phyloP scores from a whole-genome alignment of 2,888 invertebrate species.

The Hoplodrina blanda region DNA sequence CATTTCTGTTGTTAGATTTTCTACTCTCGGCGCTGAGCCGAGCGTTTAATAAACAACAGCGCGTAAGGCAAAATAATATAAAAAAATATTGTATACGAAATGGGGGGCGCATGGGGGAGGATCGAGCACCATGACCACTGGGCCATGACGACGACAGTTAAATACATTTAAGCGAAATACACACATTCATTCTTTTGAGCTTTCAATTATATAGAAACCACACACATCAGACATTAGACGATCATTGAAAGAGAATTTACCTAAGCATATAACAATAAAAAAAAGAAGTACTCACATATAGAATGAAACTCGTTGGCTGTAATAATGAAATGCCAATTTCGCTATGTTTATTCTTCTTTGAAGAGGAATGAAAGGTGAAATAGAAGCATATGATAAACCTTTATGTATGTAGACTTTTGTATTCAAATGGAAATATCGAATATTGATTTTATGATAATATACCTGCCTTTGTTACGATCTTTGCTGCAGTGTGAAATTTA shows the following conservation, averaged over 20 bases:
- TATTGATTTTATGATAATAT: conserved; percentile 78
- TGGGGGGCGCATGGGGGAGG: too few relatives aligned
- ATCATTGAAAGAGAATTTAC: conserved; percentile 29
- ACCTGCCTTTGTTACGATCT: conserved; percentile 38
- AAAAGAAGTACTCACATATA: conserved; percentile 50
- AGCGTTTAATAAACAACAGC: too few relatives aligned
- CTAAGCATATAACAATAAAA: conserved; percentile 4
- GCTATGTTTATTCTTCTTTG: conserved; percentile 71
- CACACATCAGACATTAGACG: conserved; percentile 12
- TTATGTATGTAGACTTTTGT: conserved; percentile 60
- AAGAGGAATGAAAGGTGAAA: conserved; percentile 71
- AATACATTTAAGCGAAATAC: conserved; percentile 1
- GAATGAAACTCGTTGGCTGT: conserved; percentile 55
- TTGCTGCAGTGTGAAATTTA: conserved; percentile 19
- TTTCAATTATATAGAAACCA: conserved; percentile 32
- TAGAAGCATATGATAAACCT: conserved; percentile 52
- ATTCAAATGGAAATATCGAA: conserved; percentile 73
- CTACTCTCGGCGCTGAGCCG: too few relatives aligned
- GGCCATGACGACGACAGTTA: too few relatives aligned
- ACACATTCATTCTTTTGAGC: neutral
- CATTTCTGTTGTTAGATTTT: too few relatives aligned
- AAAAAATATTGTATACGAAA: too few relatives aligned
- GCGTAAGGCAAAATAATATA: too few relatives aligned
- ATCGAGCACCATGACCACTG: too few relatives aligned
- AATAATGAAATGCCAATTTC: conserved; percentile 73